A percentile compares a stretch with the other conserved stretches of the same genome.
Conservation (phyloP, 2,888 invertebrate genomes). For the Nineta flava region DNA sequence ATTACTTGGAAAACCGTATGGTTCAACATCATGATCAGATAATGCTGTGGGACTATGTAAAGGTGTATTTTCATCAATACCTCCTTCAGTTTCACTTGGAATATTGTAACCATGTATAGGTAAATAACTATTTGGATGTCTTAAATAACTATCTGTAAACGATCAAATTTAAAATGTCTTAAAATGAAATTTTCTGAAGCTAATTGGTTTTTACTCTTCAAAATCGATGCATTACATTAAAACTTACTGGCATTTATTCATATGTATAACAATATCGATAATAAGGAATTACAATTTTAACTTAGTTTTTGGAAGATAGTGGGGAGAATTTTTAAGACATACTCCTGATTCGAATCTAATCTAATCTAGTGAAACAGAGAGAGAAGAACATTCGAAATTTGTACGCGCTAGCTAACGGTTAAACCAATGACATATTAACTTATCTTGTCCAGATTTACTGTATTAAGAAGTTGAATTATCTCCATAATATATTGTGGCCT, state of each 20-base stretch:
- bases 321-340: too few species aligned
- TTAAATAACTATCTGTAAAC: constrained; percentile 46
- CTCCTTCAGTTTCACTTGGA: constrained; percentile 47
- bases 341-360: too few species aligned
- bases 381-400: too few species aligned
- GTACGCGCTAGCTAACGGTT: too few species aligned
- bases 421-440: too few species aligned
- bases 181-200: neutral
- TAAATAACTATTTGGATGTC: constrained; percentile 73
- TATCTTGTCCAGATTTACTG: too few species aligned
- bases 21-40: constrained; percentile 27
- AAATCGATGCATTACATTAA: neutral
- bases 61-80: constrained; percentile 20
- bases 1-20: constrained; percentile 32
- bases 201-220: neutral
- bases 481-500: too few species aligned
- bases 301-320: too few species aligned
- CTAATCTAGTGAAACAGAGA: too few species aligned
- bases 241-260: neutral
- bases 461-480: too few species aligned
- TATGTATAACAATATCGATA: neutral
- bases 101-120: constrained; percentile 47
- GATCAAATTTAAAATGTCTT: neutral
- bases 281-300: too few species aligned
- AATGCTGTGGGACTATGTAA: constrained; percentile 26